phyloP scores from a whole-genome alignment of 2,113 vertebrate genomes.

The Muntiacus reevesi region DNA sequence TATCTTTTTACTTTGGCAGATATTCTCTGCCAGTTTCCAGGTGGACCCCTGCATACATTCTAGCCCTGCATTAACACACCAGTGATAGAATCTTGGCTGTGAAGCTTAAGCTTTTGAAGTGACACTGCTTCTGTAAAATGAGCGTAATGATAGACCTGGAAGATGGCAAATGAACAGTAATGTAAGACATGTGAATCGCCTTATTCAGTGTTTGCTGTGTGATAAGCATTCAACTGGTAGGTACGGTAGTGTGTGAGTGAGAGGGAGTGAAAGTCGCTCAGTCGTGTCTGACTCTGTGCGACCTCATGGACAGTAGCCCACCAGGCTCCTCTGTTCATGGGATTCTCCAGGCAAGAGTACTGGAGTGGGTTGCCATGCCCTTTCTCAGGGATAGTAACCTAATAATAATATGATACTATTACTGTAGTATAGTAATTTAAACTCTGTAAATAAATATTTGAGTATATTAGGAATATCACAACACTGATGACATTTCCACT shows the following conservation, averaged over 20 bases:
- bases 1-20: neutral
- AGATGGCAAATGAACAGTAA: neutral
- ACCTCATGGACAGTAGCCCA: neutral
- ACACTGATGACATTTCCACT: neutral
- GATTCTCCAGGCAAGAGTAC: neutral
- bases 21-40: neutral
- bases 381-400: neutral
- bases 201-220: neutral
- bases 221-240: neutral
- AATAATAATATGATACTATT: neutral
- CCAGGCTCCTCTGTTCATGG: neutral
- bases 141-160: neutral
- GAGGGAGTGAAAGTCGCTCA: neutral
- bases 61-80: neutral
- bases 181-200: neutral
- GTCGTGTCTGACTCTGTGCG: neutral
- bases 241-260: neutral
- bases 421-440: neutral
- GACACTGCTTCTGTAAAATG: neutral
- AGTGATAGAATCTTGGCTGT: neutral
- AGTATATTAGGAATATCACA: neutral
- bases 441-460: neutral
- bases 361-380: neutral
- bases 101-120: neutral
- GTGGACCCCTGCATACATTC: neutral